Base-by-base conservation (phyloP, 1,140 invertebrate species). In the Tetraneura akinire region DNA sequence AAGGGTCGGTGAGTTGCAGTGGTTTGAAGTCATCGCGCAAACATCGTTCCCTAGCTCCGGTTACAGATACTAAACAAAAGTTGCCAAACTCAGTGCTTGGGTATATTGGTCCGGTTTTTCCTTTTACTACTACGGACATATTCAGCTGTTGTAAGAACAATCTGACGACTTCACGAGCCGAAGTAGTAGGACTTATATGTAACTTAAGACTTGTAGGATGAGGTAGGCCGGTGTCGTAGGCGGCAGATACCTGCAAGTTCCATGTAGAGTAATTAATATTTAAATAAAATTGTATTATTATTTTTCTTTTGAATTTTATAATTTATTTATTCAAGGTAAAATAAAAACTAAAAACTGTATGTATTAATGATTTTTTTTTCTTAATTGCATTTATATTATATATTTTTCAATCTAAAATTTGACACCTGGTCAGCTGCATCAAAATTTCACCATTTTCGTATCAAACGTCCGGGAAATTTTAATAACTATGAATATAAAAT, bases 61-160 rank as follows among this genome's bases (percentile, higher is more conserved):
- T 96, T 18, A 97, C 95, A 0, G 95, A 95, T 0, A 98, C 96
- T 21, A 98, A 87, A 85, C 96, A 98, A 85, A 97, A 98, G 83
- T 96, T 94, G 26, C 90, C 89, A 74, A 94, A 86, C 84, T 92
- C 91, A 60, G 94, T 92, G 0, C 91, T 89, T 0, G 90, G 89
- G 84, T 97, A 97, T 26, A 95, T 92, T 0, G 95, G 94, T 0
- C 93, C 94, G 26, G 92, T 89, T 85, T 92, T 92, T 0, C 93
- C 92, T 85, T 96, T 96, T 0, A 94, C 84, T 16, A 94, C 89
- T 23, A 95, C 93, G 1, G 95, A 94, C 91, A 96, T 95, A 86
- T 97, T 97, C 3, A 98, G 87, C 85, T 98, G 95, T 84, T 95
- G 94, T 10, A 98, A 94, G 18, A 98, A 96, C 37, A 97, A 88